These are phyloP conservation scores for Adelges cooleyi DNA, from an alignment of 1,140 invertebrate genomes.

Conservation along the genomic window DNA sequence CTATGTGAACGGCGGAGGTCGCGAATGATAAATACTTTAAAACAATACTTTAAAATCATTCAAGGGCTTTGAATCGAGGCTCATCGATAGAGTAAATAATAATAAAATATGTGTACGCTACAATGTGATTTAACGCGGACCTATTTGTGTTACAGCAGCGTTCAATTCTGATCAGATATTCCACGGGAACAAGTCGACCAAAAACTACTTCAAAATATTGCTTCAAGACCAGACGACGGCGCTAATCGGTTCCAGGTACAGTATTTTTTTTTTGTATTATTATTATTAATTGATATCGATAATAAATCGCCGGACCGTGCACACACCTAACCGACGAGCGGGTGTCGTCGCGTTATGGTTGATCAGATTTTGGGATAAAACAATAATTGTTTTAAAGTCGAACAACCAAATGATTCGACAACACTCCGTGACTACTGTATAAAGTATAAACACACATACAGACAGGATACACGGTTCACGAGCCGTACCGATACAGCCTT, in stretches of 20 bases:
- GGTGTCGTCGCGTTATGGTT: slow-evolving; percentile 9
- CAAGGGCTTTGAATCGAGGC: too few species aligned
- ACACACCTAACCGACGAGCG: too few species aligned
- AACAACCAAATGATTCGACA: not conserved
- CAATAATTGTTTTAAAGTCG: not conserved
- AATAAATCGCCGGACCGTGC: too few species aligned
- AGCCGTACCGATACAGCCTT: not conserved
- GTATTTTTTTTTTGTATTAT: too few species aligned
- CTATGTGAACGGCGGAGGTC: too few species aligned
- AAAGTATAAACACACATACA: not conserved
- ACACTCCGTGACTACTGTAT: not conserved
- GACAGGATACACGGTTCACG: slow-evolving; percentile 17
- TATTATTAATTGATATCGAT: too few species aligned
- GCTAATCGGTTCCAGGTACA: slow-evolving; percentile 12
- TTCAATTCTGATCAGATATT: slow-evolving; percentile 22
- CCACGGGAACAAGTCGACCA: not conserved
- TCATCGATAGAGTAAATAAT: too few species aligned
- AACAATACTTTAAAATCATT: too few species aligned
- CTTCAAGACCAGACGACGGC: slow-evolving; percentile 17
- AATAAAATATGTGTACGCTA: too few species aligned
- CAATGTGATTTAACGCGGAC: too few species aligned
- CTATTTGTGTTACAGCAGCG: not conserved
- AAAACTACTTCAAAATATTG: slow-evolving; percentile 14
- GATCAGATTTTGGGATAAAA: not conserved
- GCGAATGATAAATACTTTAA: too few species aligned